phyloP scores from a whole-genome alignment of 2,797 vertebrate genomes.

The Phrynocephalus forsythii region DNA sequence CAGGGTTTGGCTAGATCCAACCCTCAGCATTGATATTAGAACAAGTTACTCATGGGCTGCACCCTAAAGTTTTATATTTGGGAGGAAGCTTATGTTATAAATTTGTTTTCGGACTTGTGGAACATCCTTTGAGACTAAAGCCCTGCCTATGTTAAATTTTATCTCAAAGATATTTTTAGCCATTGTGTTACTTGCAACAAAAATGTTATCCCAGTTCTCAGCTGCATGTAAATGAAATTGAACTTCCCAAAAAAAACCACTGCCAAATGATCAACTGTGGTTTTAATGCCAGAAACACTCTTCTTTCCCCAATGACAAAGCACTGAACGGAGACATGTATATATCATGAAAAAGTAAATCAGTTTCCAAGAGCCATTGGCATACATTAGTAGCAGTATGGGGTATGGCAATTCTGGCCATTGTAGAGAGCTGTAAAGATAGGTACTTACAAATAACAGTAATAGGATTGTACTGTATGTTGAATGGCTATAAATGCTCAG shows the following conservation, averaged over 20 bases:
- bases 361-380: not conserved
- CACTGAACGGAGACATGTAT: not conserved
- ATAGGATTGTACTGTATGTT: too few relatives aligned
- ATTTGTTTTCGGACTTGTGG: not conserved
- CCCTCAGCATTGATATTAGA: not conserved
- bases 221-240: not conserved
- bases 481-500: too few relatives aligned
- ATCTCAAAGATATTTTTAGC: constrained; percentile 38
- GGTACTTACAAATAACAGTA: too few relatives aligned
- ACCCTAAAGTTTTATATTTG: not conserved
- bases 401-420: too few relatives aligned
- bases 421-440: too few relatives aligned
- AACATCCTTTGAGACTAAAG: not conserved
- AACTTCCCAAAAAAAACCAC: constrained; percentile 10
- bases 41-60: not conserved
- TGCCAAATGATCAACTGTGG: not conserved
- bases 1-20: not conserved
- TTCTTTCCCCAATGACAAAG: not conserved
- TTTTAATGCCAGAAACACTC: not conserved
- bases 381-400: not conserved
- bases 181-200: not conserved
- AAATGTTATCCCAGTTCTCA: constrained; percentile 15
- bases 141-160: constrained; percentile 22
- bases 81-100: not conserved
- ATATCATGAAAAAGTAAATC: constrained; percentile 6